These are phyloP conservation scores for Crenichthys baileyi DNA, from an alignment of 2,797 vertebrate genomes.

Conservation along the genomic window DNA sequence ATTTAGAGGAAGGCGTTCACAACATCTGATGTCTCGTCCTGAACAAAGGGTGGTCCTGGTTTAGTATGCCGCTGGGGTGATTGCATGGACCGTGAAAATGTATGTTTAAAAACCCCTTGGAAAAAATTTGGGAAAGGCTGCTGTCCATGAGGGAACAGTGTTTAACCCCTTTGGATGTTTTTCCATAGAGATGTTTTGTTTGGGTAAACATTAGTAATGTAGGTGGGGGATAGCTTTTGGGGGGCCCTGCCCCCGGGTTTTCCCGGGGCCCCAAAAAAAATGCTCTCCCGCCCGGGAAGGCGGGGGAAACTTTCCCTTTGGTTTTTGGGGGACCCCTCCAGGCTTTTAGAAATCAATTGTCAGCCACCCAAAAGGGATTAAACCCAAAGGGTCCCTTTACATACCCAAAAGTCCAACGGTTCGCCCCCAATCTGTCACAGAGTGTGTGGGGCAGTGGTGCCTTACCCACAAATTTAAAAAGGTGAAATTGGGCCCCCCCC, in stretches of 20 bases:
- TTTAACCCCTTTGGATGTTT: slow-evolving; percentile 36
- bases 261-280: slow-evolving; percentile 56
- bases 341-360: slow-evolving; percentile 72
- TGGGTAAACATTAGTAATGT: slow-evolving; percentile 58
- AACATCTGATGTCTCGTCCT: slow-evolving; percentile 71
- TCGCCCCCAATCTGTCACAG: slow-evolving; percentile 78
- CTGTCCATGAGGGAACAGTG: slow-evolving; percentile 47
- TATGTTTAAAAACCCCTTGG: slow-evolving; percentile 69
- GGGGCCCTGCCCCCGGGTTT: slow-evolving; percentile 65
- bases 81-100: slow-evolving; percentile 48
- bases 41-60: slow-evolving; percentile 69
- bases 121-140: slow-evolving; percentile 66
- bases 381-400: too few relatives aligned
- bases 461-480: slow-evolving; percentile 21
- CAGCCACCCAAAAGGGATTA: too few relatives aligned
- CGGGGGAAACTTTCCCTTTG: too few relatives aligned
- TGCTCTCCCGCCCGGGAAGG: too few relatives aligned
- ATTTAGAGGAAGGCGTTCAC: slow-evolving; percentile 67
- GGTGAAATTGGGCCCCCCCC: slow-evolving; percentile 26
- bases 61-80: slow-evolving; percentile 68
- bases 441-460: slow-evolving; percentile 18
- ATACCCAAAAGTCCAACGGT: slow-evolving; percentile 58
- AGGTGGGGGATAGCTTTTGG: slow-evolving; percentile 43
- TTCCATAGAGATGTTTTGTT: slow-evolving; percentile 57
- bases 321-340: too few relatives aligned